These are phyloP conservation scores for Pseudorectes ferrugineus DNA, from an alignment of 2,113 vertebrate species.

Conservation along the genomic window DNA sequence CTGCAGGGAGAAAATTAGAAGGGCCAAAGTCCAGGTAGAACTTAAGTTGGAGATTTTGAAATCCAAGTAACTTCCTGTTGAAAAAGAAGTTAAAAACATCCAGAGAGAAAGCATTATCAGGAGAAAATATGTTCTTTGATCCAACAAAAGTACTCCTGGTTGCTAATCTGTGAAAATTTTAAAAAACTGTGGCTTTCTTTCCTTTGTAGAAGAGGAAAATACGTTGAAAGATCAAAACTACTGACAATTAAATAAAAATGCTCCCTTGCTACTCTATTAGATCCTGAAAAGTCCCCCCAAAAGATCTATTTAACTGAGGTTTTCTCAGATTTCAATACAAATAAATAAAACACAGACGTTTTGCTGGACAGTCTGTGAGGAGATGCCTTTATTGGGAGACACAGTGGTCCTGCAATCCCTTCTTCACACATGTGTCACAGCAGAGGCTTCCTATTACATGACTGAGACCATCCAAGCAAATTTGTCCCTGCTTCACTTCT, in stretches of 20 bases:
- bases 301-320: background rate
- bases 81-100: background rate
- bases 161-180: background rate
- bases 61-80: background rate
- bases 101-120: background rate
- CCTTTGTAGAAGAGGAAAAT: background rate
- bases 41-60: background rate
- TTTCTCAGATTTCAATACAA: background rate
- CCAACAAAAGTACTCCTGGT: background rate
- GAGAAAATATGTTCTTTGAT: background rate
- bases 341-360: background rate
- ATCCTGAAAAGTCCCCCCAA: background rate
- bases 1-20: background rate
- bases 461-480: background rate
- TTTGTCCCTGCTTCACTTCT: background rate
- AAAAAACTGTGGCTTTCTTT: background rate
- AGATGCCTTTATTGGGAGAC: background rate
- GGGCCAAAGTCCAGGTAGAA: background rate
- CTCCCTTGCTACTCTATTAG: background rate
- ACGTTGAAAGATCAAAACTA: background rate
- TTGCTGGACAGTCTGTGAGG: background rate
- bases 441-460: background rate
- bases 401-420: background rate
- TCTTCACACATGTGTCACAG: background rate
- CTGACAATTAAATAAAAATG: background rate